These are phyloP conservation scores for Thelohanellus kitauei DNA, from an alignment of 30 jellyfish, hydroid and myxozoan genomes.

Conservation along the genomic window DNA sequence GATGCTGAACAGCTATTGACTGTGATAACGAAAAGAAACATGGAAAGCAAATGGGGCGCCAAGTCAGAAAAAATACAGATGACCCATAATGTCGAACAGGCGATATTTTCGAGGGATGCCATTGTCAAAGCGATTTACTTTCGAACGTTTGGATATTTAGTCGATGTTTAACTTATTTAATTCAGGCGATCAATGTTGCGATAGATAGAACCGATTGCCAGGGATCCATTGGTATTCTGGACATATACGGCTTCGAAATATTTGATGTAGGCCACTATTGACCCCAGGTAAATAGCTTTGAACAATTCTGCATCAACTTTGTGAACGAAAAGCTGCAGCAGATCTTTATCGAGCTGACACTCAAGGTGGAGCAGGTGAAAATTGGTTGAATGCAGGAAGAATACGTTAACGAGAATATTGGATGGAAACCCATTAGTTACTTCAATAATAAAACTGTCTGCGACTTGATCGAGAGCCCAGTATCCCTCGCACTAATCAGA, in stretches of 20 bases:
- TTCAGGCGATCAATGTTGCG: neutral
- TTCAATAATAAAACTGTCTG: constrained; percentile 81
- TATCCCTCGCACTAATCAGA: neutral
- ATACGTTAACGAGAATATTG: constrained; percentile 73
- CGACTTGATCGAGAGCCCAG: constrained; percentile 58
- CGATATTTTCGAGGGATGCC: neutral
- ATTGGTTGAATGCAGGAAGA: constrained; percentile 26
- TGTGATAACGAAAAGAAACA: constrained; percentile 27
- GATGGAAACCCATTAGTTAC: constrained; percentile 79
- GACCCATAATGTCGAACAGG: constrained; percentile 44
- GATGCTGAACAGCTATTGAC: constrained; percentile 7
- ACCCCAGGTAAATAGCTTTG: constrained; percentile 73
- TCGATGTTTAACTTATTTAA: neutral
- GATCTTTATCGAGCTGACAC: constrained; percentile 66
- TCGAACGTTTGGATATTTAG: neutral
- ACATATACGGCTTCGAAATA: constrained; percentile 81
- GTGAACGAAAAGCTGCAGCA: constrained; percentile 91
- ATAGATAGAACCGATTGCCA: neutral
- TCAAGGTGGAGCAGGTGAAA: constrained; percentile 77
- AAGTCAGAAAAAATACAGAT: constrained; percentile 45
- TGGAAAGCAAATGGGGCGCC: constrained; percentile 93
- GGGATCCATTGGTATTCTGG: constrained; percentile 36
- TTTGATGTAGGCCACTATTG: constrained; percentile 33
- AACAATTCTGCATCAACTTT: constrained; percentile 78
- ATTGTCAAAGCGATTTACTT: neutral